Conservation (phyloP, 2,113 vertebrate genomes). For the Macrotus californicus region DNA sequence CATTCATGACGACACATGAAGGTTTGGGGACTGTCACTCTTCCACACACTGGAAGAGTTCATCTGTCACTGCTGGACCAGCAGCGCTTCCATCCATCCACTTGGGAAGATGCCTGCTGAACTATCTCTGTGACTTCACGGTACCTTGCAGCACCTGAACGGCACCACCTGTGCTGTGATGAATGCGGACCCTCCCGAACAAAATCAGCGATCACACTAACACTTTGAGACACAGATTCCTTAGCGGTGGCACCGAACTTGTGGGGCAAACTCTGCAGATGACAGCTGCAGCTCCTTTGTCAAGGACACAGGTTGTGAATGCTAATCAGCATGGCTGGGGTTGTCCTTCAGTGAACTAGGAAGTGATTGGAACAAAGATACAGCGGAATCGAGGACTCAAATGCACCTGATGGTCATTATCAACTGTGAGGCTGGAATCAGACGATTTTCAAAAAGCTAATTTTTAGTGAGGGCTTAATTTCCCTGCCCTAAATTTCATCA, state of each 20-base stretch:
- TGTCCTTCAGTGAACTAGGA: not conserved
- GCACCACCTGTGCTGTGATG: not conserved
- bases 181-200: not conserved
- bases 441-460: not conserved
- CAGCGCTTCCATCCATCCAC: not conserved
- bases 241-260: not conserved
- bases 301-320: not conserved
- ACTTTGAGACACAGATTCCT: not conserved
- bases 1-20: not conserved
- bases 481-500: not conserved
- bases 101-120: slow-evolving; percentile 3
- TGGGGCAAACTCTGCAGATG: not conserved
- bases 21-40: not conserved
- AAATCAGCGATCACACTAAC: not conserved
- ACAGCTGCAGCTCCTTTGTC: slow-evolving; percentile 18
- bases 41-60: not conserved
- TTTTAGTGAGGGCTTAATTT: not conserved
- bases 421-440: not conserved
- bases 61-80: not conserved
- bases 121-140: not conserved
- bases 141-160: slow-evolving; percentile 25
- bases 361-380: not conserved
- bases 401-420: not conserved
- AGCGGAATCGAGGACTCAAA: not conserved
- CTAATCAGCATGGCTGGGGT: not conserved